Conservation (phyloP, 2,888 invertebrate genomes). For the Calliopum simillimum region DNA sequence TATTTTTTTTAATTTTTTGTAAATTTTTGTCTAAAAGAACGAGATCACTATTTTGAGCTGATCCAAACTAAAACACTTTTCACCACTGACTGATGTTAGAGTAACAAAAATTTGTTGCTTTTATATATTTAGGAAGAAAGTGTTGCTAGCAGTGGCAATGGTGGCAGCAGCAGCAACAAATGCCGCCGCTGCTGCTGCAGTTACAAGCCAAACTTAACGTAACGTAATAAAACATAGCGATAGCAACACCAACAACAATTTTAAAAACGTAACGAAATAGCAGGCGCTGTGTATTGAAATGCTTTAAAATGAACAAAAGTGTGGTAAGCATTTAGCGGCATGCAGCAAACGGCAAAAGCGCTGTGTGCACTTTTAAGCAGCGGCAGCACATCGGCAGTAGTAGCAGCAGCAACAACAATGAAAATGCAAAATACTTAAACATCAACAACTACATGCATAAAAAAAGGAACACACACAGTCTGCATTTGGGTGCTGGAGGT, state of each 20-base stretch:
- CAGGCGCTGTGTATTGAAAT: slow-evolving; percentile 17
- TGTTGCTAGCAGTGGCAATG: slow-evolving; percentile 42
- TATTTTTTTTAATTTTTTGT: slow-evolving; percentile 16
- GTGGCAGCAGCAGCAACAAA: slow-evolving; percentile 33
- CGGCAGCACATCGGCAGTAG: slow-evolving; percentile 23
- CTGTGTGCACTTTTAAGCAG: too few relatives aligned
- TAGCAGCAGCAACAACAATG: slow-evolving; percentile 31
- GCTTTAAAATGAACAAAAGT: slow-evolving; percentile 26
- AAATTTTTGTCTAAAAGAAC: slow-evolving; percentile 37
- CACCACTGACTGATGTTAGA: slow-evolving; percentile 68
- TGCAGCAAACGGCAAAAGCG: too few relatives aligned
- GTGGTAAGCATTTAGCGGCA: slow-evolving; percentile 26
- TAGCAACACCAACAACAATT: neutral
- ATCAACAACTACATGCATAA: too few relatives aligned
- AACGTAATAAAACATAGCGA: slow-evolving; percentile 17
- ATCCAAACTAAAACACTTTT: slow-evolving; percentile 66
- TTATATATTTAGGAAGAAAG: slow-evolving; percentile 69
- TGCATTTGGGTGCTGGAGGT: too few relatives aligned
- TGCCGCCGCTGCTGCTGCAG: slow-evolving; percentile 28
- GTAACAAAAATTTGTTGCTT: slow-evolving; percentile 64
- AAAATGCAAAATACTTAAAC: neutral
- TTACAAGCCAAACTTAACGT: slow-evolving; percentile 29
- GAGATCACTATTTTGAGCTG: slow-evolving; percentile 56
- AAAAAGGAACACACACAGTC: neutral
- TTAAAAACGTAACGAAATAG: slow-evolving; percentile 23